Base-by-base conservation (phyloP, 2,888 invertebrate genomes). In the Agrotis clavis region DNA sequence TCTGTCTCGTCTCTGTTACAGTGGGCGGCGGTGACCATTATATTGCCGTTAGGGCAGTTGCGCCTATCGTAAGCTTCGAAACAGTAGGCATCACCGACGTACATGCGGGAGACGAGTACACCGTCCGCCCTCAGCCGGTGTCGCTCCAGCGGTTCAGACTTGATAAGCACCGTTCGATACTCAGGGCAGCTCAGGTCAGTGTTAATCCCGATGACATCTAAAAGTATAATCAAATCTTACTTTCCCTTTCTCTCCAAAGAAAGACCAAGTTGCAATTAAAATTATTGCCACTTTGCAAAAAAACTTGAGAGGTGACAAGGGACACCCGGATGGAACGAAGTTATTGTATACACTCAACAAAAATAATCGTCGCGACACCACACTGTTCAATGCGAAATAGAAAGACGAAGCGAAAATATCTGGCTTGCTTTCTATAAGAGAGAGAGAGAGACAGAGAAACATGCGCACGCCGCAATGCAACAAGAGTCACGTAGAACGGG, bases 11-110 rank as follows among this genome's bases (percentile, higher is more conserved):
- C 88, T 3, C 92, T 84, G 72, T 94, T 96, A 77, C 96, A 96
- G n/a, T 91, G 88, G 18, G 94, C 87, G 1, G 91, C 90, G 1
- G 92, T 92, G n/a, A 92, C 72, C 45, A 86, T 63, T 5, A 94
- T 73, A 41, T 89, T 89, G 3, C 86, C 87, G 6, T 81, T 79
- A 11, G 89, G 88, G 74, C 96, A 95, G 25, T 86, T 77, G 9
- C 93, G 89, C 59, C 87, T 88, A 78, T 96, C 96, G 67, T 95
- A 94, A 25, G 91, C 84, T 76, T 96, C 96, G n/a, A 96, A 66
- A 77, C 96, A 96, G 82, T 95, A 96, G 48, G 90, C 89, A 7
- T 90, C 77, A n/a, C 92, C 89, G 18, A 84, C 67, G 14, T 85
- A 86, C 4, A 87, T 66, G 2, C 85, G 75, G 1, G 89, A 91